Evolutionary conservation across 2,797 vertebrate genomes (phyloP).

Genomic region (Silurus aristotelis): DNA sequence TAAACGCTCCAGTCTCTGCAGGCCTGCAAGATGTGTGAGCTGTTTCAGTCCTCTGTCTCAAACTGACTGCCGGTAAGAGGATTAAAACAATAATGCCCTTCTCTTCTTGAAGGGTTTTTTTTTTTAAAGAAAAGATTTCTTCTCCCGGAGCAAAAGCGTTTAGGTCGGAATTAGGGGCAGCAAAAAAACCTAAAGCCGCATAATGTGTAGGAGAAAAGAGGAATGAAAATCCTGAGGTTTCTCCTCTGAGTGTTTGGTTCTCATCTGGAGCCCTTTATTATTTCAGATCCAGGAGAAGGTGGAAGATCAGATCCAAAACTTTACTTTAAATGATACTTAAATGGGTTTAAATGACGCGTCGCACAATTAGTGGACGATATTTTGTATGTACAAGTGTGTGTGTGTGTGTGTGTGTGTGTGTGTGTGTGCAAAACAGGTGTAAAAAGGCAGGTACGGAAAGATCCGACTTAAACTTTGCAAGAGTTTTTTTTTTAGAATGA

Average conservation of each 20-base stretch:
- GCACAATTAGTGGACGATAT: slow-evolving; percentile 18
- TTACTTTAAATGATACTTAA: neutral
- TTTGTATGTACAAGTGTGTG: slow-evolving; percentile 39
- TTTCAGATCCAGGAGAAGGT: neutral
- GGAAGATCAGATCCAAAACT: neutral
- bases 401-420: neutral
- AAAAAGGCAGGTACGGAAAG: neutral
- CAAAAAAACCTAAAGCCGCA: slow-evolving; percentile 91
- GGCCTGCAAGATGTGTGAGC: slow-evolving; percentile 78
- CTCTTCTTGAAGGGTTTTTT: slow-evolving; percentile 84
- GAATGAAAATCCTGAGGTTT: slow-evolving; percentile 63
- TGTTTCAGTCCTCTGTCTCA: slow-evolving; percentile 88
- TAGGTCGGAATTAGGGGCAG: slow-evolving; percentile 98
- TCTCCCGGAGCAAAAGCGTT: slow-evolving; percentile 97
- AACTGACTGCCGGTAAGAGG: slow-evolving; percentile 99
- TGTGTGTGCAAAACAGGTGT: neutral
- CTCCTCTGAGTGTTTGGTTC: slow-evolving; percentile 61
- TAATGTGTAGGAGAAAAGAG: slow-evolving; percentile 79
- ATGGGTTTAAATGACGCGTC: slow-evolving; percentile 1
- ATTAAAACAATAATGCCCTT: slow-evolving; percentile 99
- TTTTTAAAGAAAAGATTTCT: slow-evolving; percentile 88
- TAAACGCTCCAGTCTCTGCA: slow-evolving; percentile 13
- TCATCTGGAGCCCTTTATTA: slow-evolving; percentile 56
- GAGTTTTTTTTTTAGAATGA: neutral
- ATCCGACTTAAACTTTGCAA: neutral